phyloP scores from a whole-genome alignment of 2,888 invertebrate species.

The Brachyptera risi region DNA sequence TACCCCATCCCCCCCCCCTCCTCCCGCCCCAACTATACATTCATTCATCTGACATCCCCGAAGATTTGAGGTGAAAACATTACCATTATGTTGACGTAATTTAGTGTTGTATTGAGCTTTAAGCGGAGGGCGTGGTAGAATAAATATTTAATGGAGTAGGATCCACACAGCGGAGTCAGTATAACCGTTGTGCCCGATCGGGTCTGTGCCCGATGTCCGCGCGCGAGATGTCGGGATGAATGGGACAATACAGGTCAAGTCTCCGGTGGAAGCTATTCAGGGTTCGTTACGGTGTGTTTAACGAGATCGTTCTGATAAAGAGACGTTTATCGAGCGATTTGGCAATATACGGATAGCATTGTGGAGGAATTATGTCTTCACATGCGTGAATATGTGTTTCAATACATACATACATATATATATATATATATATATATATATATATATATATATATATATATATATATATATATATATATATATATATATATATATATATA shows the following conservation, averaged over 20 bases:
- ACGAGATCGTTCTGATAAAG: background rate
- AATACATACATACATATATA: no score
- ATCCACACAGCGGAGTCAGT: background rate
- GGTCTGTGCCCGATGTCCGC: background rate
- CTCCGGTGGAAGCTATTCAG: background rate
- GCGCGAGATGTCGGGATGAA: background rate
- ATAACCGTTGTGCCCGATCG: background rate
- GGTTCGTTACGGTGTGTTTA: slow-evolving; percentile 12
- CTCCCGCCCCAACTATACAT: no score
- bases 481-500: no score
- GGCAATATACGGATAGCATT: no score
- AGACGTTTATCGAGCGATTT: slow-evolving; percentile 1
- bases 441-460: no score
- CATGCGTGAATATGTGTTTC: no score
- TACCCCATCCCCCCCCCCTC: no score
- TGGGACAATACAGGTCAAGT: no score
- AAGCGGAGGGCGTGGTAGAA: slow-evolving; percentile 24
- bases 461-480: no score
- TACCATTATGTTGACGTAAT: slow-evolving; percentile 30
- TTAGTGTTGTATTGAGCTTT: slow-evolving; percentile 25
- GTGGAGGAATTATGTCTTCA: no score
- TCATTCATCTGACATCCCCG: slow-evolving; percentile 18
- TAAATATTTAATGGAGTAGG: slow-evolving; percentile 28
- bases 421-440: no score
- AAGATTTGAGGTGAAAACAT: slow-evolving; percentile 31